Evolutionary conservation across 2,113 vertebrate species (phyloP), one percentile per base, ranked within the genome.

Genomic region (Aldabrachelys gigantea): DNA sequence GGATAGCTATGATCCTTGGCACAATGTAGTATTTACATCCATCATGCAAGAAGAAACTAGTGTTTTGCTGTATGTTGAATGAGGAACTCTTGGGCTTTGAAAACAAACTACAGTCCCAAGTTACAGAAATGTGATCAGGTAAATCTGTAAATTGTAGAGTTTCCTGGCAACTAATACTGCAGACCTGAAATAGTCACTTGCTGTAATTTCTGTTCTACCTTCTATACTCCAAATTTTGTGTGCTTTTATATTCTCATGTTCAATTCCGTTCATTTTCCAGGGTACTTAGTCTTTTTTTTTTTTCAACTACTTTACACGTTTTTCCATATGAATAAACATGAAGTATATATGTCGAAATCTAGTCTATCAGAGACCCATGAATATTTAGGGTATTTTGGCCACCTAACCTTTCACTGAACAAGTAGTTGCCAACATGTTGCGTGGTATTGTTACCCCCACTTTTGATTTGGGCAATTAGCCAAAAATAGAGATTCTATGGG

Each of bases 1-100:
- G 96, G 85, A 85, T 96, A 96, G 83, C 96, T 95, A 94, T 93
- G 85, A 93, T 96, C 96, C 79, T 94, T 95, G 95, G 94, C 95
- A 94, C 4, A 9, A 11, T 47, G 38, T 53, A 17, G 31, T 87
- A 91, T 82, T 96, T 94, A 94, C 89, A 95, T 89, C 87, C 91
- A 92, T 90, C 69, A 27, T 22, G 90, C 54, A 96, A 96, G 57
- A 75, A 95, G 93, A 96, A 93, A 92, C 92, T 92, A 52, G 50
- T 89, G 57, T 95, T 97, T 97, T 97, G 92, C 94, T 88, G 88
- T 96, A 84, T 97, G 89, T 53, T 96, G 75, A 57, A 27, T 56
- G 82, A 76, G 65, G 54, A 94, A 79, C 94, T 80, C 84, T 21
- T 41, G 41, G n/a, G 75, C 87, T 96, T 92, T 95, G 94, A 92